These are phyloP conservation scores for Sitta europaea DNA, from an alignment of 2,113 vertebrate genomes.

Conservation along the genomic window DNA sequence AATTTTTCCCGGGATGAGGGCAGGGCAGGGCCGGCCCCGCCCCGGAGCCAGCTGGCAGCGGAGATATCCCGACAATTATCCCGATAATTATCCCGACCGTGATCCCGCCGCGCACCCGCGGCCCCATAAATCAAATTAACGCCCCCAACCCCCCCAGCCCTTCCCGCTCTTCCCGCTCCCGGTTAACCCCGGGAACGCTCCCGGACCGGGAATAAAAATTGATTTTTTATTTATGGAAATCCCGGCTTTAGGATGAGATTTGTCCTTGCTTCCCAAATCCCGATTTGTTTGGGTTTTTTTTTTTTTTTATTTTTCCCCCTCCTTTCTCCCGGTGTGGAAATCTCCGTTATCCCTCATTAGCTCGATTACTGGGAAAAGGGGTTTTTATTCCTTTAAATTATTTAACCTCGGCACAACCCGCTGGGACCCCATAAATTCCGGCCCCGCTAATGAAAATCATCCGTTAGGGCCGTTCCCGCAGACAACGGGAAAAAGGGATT, in stretches of 20 bases:
- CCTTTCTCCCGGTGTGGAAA: not conserved
- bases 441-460: slow-evolving; percentile 78
- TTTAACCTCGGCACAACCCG: slow-evolving; percentile 74
- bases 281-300: no score
- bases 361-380: slow-evolving; percentile 64
- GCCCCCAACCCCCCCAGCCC: not conserved
- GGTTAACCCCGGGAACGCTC: slow-evolving; percentile 76
- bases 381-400: slow-evolving; percentile 78
- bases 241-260: no score
- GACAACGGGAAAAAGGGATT: slow-evolving; percentile 52
- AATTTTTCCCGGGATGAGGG: fast-evolving
- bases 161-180: slow-evolving; percentile 58
- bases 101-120: slow-evolving; percentile 69
- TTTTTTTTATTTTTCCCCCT: not conserved
- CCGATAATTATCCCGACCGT: slow-evolving; percentile 26
- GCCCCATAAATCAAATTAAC: slow-evolving; percentile 78
- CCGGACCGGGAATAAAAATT: slow-evolving; percentile 75
- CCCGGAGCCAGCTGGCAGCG: slow-evolving; percentile 79
- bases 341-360: slow-evolving; percentile 72
- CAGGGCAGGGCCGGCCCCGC: not conserved
- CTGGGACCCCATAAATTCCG: slow-evolving; percentile 73
- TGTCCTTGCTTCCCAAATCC: slow-evolving; percentile 54
- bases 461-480: slow-evolving; percentile 66
- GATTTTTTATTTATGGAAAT: slow-evolving; percentile 79
- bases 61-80: slow-evolving; percentile 80